Percentiles rank a stretch among this genome's conserved stretches.
These are phyloP conservation scores for Characodon lateralis DNA, from an alignment of 2,797 vertebrate species.

Conservation along the genomic window DNA sequence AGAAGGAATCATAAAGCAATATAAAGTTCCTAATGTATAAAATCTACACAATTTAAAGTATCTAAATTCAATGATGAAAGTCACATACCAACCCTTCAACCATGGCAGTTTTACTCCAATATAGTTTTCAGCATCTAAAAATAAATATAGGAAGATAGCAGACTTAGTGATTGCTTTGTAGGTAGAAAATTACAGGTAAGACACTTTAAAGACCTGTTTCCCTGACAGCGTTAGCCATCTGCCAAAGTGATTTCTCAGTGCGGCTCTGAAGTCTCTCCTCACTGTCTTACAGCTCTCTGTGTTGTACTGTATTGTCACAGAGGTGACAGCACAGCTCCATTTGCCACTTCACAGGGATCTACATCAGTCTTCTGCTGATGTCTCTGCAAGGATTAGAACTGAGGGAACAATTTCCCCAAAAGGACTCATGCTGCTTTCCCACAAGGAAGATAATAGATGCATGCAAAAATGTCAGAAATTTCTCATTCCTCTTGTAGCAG, in stretches of 20 bases:
- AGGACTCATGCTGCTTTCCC: conserved; percentile 65
- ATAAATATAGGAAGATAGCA: conserved; percentile 18
- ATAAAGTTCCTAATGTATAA: neutral
- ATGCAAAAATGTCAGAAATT: conserved; percentile 66
- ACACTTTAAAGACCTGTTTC: conserved; percentile 34
- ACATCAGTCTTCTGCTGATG: conserved; percentile 61
- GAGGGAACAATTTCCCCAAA: conserved; percentile 66
- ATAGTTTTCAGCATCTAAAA: conserved; percentile 27
- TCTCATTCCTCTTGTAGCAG: conserved; percentile 66
- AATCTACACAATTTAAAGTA: neutral
- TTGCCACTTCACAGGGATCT: conserved; percentile 63
- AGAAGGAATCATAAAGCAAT: neutral
- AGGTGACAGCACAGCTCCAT: conserved; percentile 58
- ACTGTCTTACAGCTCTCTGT: conserved; percentile 28
- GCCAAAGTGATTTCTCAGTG: conserved; percentile 46
- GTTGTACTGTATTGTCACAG: conserved; percentile 49
- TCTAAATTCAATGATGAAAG: neutral
- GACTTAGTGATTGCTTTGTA: conserved; percentile 25
- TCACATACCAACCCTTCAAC: neutral
- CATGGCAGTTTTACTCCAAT: neutral
- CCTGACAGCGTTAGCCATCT: conserved; percentile 38
- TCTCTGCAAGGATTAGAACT: conserved; percentile 63
- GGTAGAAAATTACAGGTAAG: conserved; percentile 25
- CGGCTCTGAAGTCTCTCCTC: conserved; percentile 40
- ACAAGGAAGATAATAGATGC: conserved; percentile 75